These are phyloP conservation scores for Aleiodes sp. DNA, from an alignment of 1,140 invertebrate genomes.

Conservation along the genomic window DNA sequence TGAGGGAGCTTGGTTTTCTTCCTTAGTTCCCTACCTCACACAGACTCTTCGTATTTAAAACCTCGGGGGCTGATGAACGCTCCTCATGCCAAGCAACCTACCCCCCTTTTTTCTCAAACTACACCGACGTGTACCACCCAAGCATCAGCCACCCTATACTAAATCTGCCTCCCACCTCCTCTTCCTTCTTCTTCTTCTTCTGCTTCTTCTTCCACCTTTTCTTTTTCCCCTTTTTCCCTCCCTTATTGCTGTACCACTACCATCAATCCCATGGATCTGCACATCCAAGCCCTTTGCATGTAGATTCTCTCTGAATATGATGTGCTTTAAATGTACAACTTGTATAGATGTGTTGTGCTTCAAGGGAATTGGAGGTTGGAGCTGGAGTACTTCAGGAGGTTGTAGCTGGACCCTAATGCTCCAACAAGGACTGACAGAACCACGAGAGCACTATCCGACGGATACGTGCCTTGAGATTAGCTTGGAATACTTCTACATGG, in stretches of 20 bases:
- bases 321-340: conserved; percentile 34
- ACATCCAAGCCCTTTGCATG: too few relatives aligned
- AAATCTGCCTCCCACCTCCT: conserved; percentile 29
- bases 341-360: neutral
- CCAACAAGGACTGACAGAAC: neutral
- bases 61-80: conserved; percentile 67
- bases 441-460: neutral
- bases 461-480: conserved; percentile 29
- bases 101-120: conserved; percentile 21
- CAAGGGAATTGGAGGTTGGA: neutral
- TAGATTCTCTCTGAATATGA: neutral
- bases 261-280: neutral
- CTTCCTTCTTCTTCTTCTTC: conserved; percentile 28
- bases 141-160: conserved; percentile 13
- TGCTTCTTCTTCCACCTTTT: conserved; percentile 26
- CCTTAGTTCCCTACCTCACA: conserved; percentile 60
- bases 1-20: conserved; percentile 56
- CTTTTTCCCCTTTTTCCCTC: conserved; percentile 21
- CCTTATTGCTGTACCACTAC: neutral
- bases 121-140: conserved; percentile 8
- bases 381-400: neutral
- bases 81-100: conserved; percentile 62
- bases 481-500: too few relatives aligned
- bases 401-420: conserved; percentile 13
- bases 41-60: conserved; percentile 63